These are phyloP conservation scores for Acrocephalus arundinaceus DNA, from an alignment of 2,113 vertebrate species.

Conservation along the genomic window DNA sequence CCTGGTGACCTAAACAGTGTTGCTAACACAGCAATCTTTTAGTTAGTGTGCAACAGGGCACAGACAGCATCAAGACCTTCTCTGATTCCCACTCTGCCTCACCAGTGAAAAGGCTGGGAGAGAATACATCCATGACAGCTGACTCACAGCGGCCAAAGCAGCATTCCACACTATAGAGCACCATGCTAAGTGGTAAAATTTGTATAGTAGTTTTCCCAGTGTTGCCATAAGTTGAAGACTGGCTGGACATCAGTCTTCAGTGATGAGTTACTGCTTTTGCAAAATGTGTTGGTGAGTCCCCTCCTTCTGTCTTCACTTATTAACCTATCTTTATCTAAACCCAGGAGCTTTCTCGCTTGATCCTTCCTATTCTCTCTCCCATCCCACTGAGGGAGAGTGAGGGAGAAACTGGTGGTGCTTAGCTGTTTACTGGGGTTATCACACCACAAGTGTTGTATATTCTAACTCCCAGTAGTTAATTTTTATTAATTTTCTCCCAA, in stretches of 20 bases:
- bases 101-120: neutral
- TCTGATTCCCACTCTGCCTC: neutral
- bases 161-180: neutral
- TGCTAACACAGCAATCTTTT: neutral
- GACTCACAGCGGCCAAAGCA: neutral
- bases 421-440: neutral
- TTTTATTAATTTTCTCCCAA: neutral
- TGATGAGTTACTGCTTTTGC: neutral
- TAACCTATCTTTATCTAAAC: neutral
- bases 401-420: fast-evolving
- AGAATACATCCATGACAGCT: neutral
- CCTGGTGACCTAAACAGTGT: neutral
- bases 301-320: neutral
- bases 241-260: fast-evolving
- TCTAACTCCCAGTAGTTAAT: neutral
- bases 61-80: neutral
- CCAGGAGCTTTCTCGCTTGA: neutral
- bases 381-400: fast-evolving
- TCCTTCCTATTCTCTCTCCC: neutral
- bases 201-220: neutral
- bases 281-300: neutral
- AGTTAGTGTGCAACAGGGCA: neutral
- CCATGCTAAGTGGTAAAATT: neutral
- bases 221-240: neutral
- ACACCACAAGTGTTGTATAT: neutral